Conservation (phyloP, 2,113 vertebrate genomes). For the Halichoerus grypus region DNA sequence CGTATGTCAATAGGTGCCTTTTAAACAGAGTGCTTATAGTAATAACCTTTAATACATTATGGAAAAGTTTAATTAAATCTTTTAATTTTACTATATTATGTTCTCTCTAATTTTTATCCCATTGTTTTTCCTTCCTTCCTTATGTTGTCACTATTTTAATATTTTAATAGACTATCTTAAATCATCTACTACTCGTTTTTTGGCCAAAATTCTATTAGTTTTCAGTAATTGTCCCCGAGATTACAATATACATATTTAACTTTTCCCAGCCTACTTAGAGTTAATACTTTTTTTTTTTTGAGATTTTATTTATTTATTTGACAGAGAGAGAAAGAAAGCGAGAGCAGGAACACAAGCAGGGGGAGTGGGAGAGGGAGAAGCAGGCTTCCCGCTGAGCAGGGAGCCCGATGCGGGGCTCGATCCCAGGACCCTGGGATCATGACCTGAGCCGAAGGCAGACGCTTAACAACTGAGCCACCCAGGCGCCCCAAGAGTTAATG, state of each 20-base stretch:
- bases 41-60: not conserved
- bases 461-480: no score
- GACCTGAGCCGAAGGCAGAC: no score
- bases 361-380: no score
- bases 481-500: not conserved
- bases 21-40: not conserved
- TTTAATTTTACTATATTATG: not conserved
- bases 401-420: no score
- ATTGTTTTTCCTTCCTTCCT: not conserved
- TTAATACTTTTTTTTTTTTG: not conserved
- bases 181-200: not conserved
- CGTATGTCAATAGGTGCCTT: not conserved
- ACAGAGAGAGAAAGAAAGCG: no score
- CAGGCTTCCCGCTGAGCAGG: no score
- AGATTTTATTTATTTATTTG: no score
- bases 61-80: not conserved
- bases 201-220: not conserved
- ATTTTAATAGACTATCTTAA: not conserved
- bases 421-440: no score
- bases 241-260: not conserved
- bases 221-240: not conserved
- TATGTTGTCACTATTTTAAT: not conserved
- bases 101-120: not conserved
- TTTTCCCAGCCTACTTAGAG: not conserved
- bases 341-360: no score